These are phyloP conservation scores for Ceyx margarethae DNA, from an alignment of 2,113 vertebrate species.

Conservation along the genomic window DNA sequence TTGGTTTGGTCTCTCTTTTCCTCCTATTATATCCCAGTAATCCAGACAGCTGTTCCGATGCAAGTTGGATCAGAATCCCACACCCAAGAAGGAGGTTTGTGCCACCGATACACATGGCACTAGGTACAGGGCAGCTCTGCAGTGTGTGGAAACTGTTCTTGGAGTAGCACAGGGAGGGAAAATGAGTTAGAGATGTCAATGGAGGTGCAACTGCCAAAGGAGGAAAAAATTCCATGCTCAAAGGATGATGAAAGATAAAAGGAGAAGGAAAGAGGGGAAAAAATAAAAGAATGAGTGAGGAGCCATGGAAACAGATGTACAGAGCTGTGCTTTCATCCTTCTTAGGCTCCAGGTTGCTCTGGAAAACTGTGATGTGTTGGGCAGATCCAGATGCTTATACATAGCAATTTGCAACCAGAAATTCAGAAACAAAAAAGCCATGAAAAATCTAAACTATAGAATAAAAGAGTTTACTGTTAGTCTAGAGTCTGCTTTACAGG, in stretches of 20 bases:
- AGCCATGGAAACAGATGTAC: neutral
- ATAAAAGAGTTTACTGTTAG: neutral
- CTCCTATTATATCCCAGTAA: neutral
- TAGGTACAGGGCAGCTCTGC: neutral
- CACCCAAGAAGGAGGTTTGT: neutral
- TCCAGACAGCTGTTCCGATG: neutral
- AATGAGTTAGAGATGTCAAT: neutral
- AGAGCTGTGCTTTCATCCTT: neutral
- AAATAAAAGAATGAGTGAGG: neutral
- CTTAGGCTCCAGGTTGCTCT: neutral
- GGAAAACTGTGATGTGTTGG: neutral
- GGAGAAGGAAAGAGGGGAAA: neutral
- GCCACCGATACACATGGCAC: neutral
- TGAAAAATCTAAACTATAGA: neutral
- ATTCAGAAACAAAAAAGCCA: neutral
- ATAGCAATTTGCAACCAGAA: neutral
- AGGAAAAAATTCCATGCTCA: neutral
- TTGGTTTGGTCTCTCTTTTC: neutral
- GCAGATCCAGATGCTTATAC: neutral
- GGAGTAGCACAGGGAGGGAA: neutral
- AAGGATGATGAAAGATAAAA: neutral
- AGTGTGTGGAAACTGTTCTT: fast-evolving
- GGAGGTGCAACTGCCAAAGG: neutral
- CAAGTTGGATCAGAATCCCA: neutral
- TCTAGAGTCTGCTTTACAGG: neutral